A percentile compares a stretch with the other conserved stretches of the same genome.
Conservation (phyloP, 2,113 vertebrate genomes). For the Charina bottae region DNA sequence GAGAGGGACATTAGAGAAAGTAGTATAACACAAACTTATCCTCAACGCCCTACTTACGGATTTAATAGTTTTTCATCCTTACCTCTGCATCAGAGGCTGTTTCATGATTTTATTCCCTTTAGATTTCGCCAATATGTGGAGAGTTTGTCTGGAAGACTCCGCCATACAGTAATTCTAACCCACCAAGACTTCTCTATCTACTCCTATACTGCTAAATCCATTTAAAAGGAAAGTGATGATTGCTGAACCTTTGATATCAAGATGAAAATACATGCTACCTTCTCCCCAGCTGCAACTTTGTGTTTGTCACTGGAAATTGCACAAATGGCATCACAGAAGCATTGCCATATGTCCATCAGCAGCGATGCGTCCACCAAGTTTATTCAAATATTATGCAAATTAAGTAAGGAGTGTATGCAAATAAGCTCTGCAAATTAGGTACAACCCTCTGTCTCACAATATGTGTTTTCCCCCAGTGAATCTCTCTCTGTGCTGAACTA, state of each 20-base stretch:
- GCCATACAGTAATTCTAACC: not conserved
- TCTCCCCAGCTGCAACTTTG: not conserved
- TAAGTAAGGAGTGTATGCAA: slow-evolving; percentile 6
- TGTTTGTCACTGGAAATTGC: slow-evolving; percentile 11
- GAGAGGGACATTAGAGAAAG: not conserved
- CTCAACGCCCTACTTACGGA: too few relatives aligned
- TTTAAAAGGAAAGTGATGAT: not conserved
- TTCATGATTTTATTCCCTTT: not conserved
- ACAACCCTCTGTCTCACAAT: slow-evolving; percentile 11
- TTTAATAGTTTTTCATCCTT: not conserved
- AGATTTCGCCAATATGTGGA: not conserved
- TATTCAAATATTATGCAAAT: slow-evolving; percentile 26
- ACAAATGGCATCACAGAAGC: slow-evolving; percentile 35
- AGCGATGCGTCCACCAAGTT: not conserved
- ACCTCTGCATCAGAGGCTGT: not conserved
- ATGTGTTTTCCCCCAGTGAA: not conserved
- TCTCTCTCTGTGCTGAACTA: not conserved
- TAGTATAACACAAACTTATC: not conserved
- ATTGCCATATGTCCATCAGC: slow-evolving; percentile 32
- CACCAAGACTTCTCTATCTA: not conserved
- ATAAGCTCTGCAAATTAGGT: slow-evolving; percentile 24
- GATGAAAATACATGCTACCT: not conserved
- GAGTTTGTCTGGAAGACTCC: not conserved
- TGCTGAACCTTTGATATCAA: not conserved
- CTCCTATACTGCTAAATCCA: not conserved